Conservation (phyloP, 64 coral and sea anemone genomes). For the Exaiptasia diaphana region DNA sequence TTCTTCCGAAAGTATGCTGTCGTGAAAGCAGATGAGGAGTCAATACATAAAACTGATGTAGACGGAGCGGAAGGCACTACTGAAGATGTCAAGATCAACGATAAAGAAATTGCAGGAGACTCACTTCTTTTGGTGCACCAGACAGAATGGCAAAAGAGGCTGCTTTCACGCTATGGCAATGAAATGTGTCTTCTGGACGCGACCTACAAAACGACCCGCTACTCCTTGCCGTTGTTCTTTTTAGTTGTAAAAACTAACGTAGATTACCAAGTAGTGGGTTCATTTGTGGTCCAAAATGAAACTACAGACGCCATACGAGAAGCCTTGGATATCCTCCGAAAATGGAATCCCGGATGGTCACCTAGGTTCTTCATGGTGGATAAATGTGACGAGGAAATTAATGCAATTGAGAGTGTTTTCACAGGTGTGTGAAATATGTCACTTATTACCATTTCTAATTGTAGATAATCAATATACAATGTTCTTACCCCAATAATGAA, state of each 20-base stretch:
- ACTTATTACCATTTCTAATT: not conserved
- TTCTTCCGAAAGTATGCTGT: constrained; percentile 36
- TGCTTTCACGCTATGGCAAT: constrained; percentile 49
- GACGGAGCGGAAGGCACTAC: not conserved
- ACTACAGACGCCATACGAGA: constrained; percentile 43
- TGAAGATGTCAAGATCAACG: too few species aligned
- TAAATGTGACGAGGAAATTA: constrained; percentile 27
- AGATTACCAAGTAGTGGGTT: constrained; percentile 32
- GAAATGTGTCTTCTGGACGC: constrained; percentile 44
- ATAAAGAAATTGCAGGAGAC: constrained; percentile 19
- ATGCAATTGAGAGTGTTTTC: constrained; percentile 31
- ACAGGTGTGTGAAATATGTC: constrained; percentile 1
- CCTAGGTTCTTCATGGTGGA: constrained; percentile 42
- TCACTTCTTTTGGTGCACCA: constrained; percentile 51
- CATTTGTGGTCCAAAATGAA: constrained; percentile 49
- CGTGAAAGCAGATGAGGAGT: too few species aligned
- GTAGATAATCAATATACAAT: too few species aligned
- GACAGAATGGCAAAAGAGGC: constrained; percentile 31
- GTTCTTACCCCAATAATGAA: too few species aligned
- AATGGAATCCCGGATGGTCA: constrained; percentile 43
- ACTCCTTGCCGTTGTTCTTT: constrained; percentile 52
- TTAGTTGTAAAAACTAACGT: constrained; percentile 39
- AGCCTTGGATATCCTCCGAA: constrained; percentile 28
- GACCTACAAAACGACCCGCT: constrained; percentile 52
- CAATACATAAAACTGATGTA: too few species aligned